Evolutionary conservation across 2,113 vertebrate genomes (phyloP).

Genomic region (Limanda limanda): DNA sequence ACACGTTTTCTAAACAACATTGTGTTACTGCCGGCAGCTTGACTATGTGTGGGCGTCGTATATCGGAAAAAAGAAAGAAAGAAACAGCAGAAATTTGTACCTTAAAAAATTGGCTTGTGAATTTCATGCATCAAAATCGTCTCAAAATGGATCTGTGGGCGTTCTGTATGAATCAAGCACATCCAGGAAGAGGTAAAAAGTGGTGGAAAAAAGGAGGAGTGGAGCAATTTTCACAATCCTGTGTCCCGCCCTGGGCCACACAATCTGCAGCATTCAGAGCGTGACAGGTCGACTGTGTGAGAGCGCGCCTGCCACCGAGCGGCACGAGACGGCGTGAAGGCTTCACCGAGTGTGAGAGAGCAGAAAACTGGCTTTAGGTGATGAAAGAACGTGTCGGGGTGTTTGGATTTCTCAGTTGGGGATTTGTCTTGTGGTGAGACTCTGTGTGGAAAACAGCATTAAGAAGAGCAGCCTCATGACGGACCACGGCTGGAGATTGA

Average conservation of each 20-base stretch:
- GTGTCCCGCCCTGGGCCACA: conserved; percentile 66
- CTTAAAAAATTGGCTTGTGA: not conserved
- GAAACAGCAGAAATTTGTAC: no score
- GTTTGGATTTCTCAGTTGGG: conserved; percentile 61
- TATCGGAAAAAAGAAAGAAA: no score
- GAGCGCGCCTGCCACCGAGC: conserved; percentile 39
- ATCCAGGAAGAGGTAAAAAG: conserved; percentile 1
- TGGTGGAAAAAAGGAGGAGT: conserved; percentile 42
- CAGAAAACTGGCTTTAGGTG: conserved; percentile 58
- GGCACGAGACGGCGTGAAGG: conserved; percentile 24
- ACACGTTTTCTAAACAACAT: conserved; percentile 39
- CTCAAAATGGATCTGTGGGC: not conserved
- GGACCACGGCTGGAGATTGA: conserved; percentile 26
- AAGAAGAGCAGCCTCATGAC: conserved; percentile 49
- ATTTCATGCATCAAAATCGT: not conserved
- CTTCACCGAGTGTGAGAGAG: conserved; percentile 33
- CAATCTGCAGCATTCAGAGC: conserved; percentile 75
- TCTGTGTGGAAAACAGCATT: conserved; percentile 62
- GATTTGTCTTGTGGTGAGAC: conserved; percentile 41
- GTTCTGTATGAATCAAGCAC: not conserved
- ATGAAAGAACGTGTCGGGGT: conserved; percentile 55
- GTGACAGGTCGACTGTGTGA: conserved; percentile 66
- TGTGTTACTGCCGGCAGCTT: not conserved
- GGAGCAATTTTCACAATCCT: conserved; percentile 55
- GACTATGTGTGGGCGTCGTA: not conserved